Conservation (phyloP, 2,888 invertebrate genomes). For the Sphaerophoria rueppellii region DNA sequence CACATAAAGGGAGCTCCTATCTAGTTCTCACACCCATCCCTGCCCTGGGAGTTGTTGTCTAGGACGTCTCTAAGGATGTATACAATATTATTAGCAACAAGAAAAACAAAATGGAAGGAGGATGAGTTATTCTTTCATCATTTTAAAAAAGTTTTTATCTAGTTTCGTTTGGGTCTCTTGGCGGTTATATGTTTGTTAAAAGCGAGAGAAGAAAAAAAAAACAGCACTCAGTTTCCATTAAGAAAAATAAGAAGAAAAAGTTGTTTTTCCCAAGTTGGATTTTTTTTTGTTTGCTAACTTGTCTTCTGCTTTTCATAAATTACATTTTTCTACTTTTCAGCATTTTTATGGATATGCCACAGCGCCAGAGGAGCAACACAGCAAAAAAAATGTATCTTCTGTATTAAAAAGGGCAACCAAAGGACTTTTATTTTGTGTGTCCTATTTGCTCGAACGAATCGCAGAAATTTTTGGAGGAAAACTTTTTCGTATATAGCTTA, state of each 20-base stretch:
- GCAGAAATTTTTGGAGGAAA: constrained; percentile 50
- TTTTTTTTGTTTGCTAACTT: constrained; percentile 33
- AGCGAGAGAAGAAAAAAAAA: constrained; percentile 26
- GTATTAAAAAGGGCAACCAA: constrained; percentile 29
- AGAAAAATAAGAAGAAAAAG: constrained; percentile 1
- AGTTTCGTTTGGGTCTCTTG: constrained; percentile 67
- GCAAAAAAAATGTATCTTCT: constrained; percentile 8
- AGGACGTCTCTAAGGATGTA: background rate
- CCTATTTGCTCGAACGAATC: constrained; percentile 34
- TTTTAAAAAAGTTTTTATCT: constrained; percentile 72
- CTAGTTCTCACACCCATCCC: background rate
- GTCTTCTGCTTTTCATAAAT: constrained; percentile 73
- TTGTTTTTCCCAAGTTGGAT: constrained; percentile 37
- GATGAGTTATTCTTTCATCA: constrained; percentile 55
- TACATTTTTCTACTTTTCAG: constrained; percentile 73
- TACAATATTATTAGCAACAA: background rate
- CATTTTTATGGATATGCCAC: constrained; percentile 67
- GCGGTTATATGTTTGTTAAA: constrained; percentile 63
- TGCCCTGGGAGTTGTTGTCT: background rate
- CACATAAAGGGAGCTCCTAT: background rate
- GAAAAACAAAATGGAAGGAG: constrained; percentile 35
- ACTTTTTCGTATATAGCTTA: constrained; percentile 28
- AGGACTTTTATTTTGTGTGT: constrained; percentile 36
- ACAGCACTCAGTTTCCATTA: constrained; percentile 48
- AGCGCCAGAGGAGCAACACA: constrained; percentile 31